A percentile compares a stretch with the other conserved stretches of the same genome.
Evolutionary conservation across 2,797 vertebrate species (phyloP).

Genomic region (Odontamblyopus rebecca): DNA sequence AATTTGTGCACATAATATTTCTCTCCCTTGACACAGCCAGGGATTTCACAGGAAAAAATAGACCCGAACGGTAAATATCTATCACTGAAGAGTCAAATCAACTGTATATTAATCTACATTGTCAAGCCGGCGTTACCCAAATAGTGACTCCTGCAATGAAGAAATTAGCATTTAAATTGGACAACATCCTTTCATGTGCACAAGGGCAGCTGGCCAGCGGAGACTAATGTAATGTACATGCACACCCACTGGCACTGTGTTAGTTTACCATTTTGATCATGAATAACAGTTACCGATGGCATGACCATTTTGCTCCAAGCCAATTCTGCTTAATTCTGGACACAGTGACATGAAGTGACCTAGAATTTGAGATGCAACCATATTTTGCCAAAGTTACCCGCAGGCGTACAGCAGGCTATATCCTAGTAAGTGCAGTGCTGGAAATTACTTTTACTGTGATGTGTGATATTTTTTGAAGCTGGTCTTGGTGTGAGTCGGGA

Average conservation of each 20-base stretch:
- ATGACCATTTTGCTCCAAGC: slow-evolving; percentile 15
- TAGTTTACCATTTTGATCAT: slow-evolving; percentile 29
- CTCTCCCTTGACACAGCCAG: slow-evolving; percentile 1
- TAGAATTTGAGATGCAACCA: slow-evolving; percentile 2
- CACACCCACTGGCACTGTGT: slow-evolving; percentile 24
- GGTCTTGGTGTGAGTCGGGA: background rate
- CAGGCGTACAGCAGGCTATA: background rate
- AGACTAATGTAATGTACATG: slow-evolving; percentile 26
- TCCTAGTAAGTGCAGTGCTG: background rate
- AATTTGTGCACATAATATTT: slow-evolving; percentile 4
- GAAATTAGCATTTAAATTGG: slow-evolving; percentile 66
- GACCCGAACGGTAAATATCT: slow-evolving; percentile 19
- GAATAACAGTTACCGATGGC: slow-evolving; percentile 13
- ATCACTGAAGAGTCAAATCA: slow-evolving; percentile 39
- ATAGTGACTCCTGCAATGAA: slow-evolving; percentile 38
- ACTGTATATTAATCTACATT: slow-evolving; percentile 39
- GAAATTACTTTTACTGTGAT: background rate
- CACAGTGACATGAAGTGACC: slow-evolving; percentile 33
- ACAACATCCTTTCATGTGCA: slow-evolving; percentile 55
- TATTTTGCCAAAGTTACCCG: background rate
- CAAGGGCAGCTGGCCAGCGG: slow-evolving; percentile 35
- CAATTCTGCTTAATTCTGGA: slow-evolving; percentile 18
- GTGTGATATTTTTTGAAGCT: background rate
- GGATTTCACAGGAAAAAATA: slow-evolving; percentile 14
- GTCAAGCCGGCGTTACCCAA: slow-evolving; percentile 43